Evolutionary conservation across 64 coral and sea anemone species (phyloP), one percentile per base, ranked within the genome.

Genomic region (Catalaphyllia jardinei): DNA sequence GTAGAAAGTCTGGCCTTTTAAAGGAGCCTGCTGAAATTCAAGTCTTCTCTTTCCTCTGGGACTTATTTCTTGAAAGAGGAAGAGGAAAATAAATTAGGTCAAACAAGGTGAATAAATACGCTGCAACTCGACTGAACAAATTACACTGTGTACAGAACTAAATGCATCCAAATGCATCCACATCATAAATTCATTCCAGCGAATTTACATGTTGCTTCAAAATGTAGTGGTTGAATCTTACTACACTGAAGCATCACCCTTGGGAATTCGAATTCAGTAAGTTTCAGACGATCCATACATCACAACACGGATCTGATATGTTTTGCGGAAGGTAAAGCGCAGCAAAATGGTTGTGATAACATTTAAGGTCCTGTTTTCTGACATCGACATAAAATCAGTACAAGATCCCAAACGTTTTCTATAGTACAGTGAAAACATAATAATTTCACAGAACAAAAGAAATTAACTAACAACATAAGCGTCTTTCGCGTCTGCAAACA

Each of bases 11-110:
- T 82, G 80, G 42, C 88, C 95, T 84, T 96, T 93, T 4, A 96
- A 31, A 64, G 95, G 91, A 46, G 93, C 78, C 59, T 82, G 60
- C 63, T 96, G 91, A 55, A 96, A 96, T 50, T 96, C 95, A 46
- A 96, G 92, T 90, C 77, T 93, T 79, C 95, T 46, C 28, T 96
- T 96, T 10, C 95, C 95, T 57, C 89, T 96, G 79, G 95, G 95
- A 54, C 91, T 91, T 18, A 82, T 17, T 93, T 96, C 95, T 96
- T 30, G 62, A 82, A 79, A 85, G 3, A 39, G 42, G 30, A 24
- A 65, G 33, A 0, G 18, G 42, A 24, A 11, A 69, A 11, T 69
- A 27, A n/a, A 69, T 22, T 20, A 35, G 33, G 33, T 35, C 33
- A 35, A 35, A 35, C 33, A 35, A 35, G 33, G 33, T 35, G 33